phyloP scores from a whole-genome alignment of 2,797 vertebrate genomes.

The Diceros bicornis region DNA sequence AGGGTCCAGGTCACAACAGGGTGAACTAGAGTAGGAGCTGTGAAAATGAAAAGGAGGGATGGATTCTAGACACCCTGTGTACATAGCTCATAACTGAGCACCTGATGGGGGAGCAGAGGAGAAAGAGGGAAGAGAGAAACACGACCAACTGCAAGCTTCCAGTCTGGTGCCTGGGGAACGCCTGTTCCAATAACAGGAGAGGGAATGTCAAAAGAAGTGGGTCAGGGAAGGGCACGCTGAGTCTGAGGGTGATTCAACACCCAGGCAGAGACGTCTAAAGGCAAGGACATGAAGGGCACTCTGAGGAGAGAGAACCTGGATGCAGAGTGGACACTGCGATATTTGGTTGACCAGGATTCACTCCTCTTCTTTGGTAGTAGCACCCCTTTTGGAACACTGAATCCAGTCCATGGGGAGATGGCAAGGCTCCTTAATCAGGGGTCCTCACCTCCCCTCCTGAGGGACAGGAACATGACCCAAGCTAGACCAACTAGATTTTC shows the following conservation, averaged over 20 bases:
- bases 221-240: neutral
- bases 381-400: neutral
- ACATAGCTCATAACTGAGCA: neutral
- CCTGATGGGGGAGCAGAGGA: neutral
- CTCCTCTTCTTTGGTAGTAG: neutral
- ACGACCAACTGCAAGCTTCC: neutral
- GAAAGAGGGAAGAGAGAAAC: no score
- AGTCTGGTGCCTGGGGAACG: neutral
- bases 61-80: neutral
- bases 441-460: neutral
- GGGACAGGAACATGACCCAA: neutral
- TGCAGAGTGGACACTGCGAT: accelerated
- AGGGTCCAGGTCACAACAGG: no score
- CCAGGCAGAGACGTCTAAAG: neutral
- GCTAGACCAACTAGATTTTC: neutral
- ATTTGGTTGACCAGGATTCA: neutral
- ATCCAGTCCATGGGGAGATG: neutral
- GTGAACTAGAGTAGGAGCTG: neutral
- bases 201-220: neutral
- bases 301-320: neutral
- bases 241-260: neutral
- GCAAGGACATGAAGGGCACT: neutral
- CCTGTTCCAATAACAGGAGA: neutral
- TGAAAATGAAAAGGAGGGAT: neutral
- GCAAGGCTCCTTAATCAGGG: neutral